Evolutionary conservation across 2,113 vertebrate species (phyloP).

Genomic region (Ciconia maguari): DNA sequence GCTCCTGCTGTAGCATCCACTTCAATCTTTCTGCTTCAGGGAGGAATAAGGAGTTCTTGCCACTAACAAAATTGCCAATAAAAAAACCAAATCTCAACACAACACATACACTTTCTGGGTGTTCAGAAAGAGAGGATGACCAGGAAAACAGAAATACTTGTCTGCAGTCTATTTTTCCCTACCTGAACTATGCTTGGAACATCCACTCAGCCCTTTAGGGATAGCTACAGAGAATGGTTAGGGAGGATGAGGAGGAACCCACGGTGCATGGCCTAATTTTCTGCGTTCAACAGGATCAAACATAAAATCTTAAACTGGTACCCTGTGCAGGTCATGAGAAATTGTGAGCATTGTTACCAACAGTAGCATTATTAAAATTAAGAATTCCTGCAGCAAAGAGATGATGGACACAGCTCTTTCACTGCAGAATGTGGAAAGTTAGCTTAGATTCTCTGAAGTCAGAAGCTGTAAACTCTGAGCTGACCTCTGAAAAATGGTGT

Average conservation of each 20-base stretch:
- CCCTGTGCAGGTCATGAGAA: background rate
- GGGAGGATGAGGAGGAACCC: background rate
- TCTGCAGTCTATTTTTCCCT: background rate
- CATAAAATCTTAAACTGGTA: background rate
- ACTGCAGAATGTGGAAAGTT: background rate
- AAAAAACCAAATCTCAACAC: accelerated
- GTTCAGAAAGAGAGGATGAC: background rate
- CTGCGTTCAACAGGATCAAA: background rate
- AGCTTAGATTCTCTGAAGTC: background rate
- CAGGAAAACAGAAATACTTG: background rate
- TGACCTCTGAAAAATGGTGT: background rate
- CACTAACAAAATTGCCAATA: background rate
- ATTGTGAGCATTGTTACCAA: background rate
- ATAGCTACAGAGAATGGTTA: accelerated
- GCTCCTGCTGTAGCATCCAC: background rate
- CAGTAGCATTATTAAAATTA: background rate
- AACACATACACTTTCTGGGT: too few relatives aligned
- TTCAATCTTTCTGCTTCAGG: background rate
- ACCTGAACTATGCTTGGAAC: background rate
- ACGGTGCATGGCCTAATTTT: background rate
- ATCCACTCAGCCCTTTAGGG: background rate
- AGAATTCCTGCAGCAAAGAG: background rate
- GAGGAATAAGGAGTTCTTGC: background rate
- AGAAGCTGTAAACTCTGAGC: background rate
- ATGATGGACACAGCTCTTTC: background rate